Evolutionary conservation across 1,140 invertebrate genomes (phyloP).

Genomic region (Colletes latitarsis): DNA sequence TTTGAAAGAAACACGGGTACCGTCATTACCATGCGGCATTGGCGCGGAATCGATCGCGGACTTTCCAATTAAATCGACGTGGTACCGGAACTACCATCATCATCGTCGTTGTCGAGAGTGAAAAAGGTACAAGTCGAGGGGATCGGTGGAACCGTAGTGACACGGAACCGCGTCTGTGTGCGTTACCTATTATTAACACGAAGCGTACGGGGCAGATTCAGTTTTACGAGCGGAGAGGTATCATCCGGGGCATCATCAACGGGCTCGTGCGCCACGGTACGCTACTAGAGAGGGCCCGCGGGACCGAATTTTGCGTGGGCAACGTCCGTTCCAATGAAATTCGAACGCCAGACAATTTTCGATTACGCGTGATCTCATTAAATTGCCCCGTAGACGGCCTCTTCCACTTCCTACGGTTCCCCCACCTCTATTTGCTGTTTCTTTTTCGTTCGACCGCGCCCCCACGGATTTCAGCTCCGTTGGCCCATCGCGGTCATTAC

Average conservation of each 20-base stretch:
- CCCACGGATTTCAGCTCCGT: conserved; percentile 45
- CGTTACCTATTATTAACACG: conserved; percentile 54
- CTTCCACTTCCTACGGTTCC: conserved; percentile 5
- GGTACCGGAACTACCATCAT: conserved; percentile 27
- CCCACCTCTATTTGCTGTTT: conserved; percentile 6
- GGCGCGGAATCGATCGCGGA: conserved; percentile 48
- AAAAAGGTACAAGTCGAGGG: conserved; percentile 28
- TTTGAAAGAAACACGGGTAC: conserved; percentile 37
- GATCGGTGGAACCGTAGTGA: conserved; percentile 43
- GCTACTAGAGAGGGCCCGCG: conserved; percentile 41
- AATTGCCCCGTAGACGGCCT: conserved; percentile 66
- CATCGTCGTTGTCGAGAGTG: conserved; percentile 11
- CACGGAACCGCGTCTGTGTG: conserved; percentile 44
- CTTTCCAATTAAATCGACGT: conserved; percentile 59
- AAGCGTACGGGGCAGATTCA: conserved; percentile 30
- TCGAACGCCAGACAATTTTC: conserved; percentile 78
- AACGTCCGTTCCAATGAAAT: conserved; percentile 76
- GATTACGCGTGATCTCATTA: conserved; percentile 81
- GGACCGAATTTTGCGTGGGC: conserved; percentile 63
- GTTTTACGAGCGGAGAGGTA: conserved; percentile 37
- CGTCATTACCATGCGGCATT: conserved; percentile 54
- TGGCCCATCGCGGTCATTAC: conserved; percentile 70
- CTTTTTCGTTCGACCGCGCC: conserved; percentile 39
- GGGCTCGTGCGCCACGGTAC: conserved; percentile 38
- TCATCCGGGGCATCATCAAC: conserved; percentile 53